Base-by-base conservation (phyloP, 2,113 vertebrate genomes). In the Hymenochirus boettgeri region DNA sequence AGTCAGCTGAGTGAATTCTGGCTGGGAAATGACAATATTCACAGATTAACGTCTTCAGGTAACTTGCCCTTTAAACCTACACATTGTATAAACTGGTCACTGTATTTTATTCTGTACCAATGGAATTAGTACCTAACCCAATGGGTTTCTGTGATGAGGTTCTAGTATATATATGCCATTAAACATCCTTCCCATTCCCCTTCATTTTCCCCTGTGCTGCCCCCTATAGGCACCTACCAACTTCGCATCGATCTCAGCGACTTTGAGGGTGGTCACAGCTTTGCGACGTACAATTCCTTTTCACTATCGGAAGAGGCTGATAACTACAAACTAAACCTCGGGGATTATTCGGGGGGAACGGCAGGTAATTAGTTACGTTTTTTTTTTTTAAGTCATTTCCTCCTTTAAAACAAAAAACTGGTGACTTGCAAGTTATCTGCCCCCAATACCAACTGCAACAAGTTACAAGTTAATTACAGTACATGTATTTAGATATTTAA, bases 21-120 rank as follows among this genome's bases (percentile, higher is more conserved):
- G 77, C 61, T 70, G 47, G 76, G 73, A n/a, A 76, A 76, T 52
- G 71, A 76, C 18, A 78, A 77, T 47, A 45, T 80, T 45, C 48
- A 73, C 19, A 46, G 53, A 21, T 55, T 80, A 4, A 74, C 73
- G 18, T 33, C 26, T 22, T 29, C 70, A 7, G 62, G 73, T 73
- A 47, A 55, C 5, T 26, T 4, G 3, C 17, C 12, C 33, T 46
- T 3, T 35, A 35, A 35, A 18, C n/a, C n/a, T n/a, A n/a, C n/a
- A n/a, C n/a, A n/a, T n/a, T n/a, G n/a, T n/a, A n/a, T n/a, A n/a
- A n/a, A n/a, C n/a, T n/a, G n/a, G n/a, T n/a, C n/a, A n/a, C n/a
- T n/a, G n/a, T n/a, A n/a, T n/a, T n/a, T n/a, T n/a, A n/a, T n/a
- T n/a, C n/a, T n/a, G n/a, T n/a, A n/a, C n/a, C n/a, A n/a, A n/a